Evolutionary conservation across 1,140 invertebrate species (phyloP).

Genomic region (Diprion similis): DNA sequence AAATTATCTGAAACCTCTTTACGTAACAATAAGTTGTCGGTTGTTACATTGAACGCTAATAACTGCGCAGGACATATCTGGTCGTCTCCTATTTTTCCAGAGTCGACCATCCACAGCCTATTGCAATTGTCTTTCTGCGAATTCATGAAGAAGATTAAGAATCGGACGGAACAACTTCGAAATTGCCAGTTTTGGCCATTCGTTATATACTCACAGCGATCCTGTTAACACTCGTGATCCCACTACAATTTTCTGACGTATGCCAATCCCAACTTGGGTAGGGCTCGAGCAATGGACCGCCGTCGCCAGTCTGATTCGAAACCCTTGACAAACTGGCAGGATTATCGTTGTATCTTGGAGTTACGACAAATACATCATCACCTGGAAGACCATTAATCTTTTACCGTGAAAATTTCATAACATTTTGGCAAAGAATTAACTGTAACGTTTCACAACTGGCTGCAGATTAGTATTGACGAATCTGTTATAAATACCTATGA

Average conservation of each 20-base stretch:
- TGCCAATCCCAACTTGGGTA: slow-evolving; percentile 42
- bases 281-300: slow-evolving; percentile 31
- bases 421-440: too few relatives aligned
- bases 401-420: too few relatives aligned
- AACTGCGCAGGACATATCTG: slow-evolving; percentile 56
- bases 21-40: slow-evolving; percentile 50
- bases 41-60: slow-evolving; percentile 55
- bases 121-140: slow-evolving; percentile 63
- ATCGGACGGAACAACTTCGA: neutral
- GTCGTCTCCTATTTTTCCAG: slow-evolving; percentile 53
- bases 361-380: slow-evolving; percentile 35
- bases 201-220: slow-evolving; percentile 13
- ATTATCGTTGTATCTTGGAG: slow-evolving; percentile 31
- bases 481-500: too few relatives aligned
- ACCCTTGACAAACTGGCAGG: slow-evolving; percentile 35
- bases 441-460: too few relatives aligned
- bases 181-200: neutral
- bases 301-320: slow-evolving; percentile 14
- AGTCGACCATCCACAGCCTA: slow-evolving; percentile 60
- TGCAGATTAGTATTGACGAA: too few relatives aligned
- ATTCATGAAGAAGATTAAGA: slow-evolving; percentile 26
- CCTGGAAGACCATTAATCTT: slow-evolving; percentile 13
- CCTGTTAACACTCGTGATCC: slow-evolving; percentile 37
- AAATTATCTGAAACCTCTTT: slow-evolving; percentile 47
- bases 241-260: slow-evolving; percentile 26